Evolutionary conservation across 92 coral and sea anemone genomes (phyloP).

Genomic region (Montipora capitata): DNA sequence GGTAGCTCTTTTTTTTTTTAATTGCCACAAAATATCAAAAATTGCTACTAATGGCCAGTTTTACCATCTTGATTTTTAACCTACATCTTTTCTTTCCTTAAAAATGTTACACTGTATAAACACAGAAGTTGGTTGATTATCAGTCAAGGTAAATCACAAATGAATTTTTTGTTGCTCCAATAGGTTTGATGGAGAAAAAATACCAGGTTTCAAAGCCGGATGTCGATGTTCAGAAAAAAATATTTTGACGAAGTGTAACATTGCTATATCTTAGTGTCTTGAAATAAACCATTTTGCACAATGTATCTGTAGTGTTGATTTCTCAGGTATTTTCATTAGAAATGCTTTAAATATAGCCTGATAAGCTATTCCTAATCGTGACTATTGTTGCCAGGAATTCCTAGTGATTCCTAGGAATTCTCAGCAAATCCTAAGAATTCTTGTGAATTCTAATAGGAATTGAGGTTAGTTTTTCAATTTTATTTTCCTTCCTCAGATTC

Average conservation of each 20-base stretch:
- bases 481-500: not conserved
- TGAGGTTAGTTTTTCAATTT: not conserved
- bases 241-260: no score
- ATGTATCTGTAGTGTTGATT: not conserved
- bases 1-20: slow-evolving; percentile 17
- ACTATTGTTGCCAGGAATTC: not conserved
- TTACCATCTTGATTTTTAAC: not conserved
- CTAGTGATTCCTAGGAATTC: not conserved
- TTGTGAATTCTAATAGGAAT: slow-evolving; percentile 3
- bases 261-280: not conserved
- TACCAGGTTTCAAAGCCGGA: slow-evolving; percentile 12
- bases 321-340: not conserved
- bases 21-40: not conserved
- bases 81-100: not conserved
- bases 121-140: not conserved
- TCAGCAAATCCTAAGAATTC: not conserved
- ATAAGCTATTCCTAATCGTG: not conserved
- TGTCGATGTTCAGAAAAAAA: slow-evolving; percentile 35
- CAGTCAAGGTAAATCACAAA: slow-evolving; percentile 2
- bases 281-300: not conserved
- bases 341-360: not conserved
- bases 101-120: not conserved
- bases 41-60: not conserved
- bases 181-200: slow-evolving; percentile 58
- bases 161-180: slow-evolving; percentile 1